Evolutionary conservation across 1,140 invertebrate species (phyloP), one percentile per base, ranked within the genome.

Genomic region (Pseudobourletiella spinata): DNA sequence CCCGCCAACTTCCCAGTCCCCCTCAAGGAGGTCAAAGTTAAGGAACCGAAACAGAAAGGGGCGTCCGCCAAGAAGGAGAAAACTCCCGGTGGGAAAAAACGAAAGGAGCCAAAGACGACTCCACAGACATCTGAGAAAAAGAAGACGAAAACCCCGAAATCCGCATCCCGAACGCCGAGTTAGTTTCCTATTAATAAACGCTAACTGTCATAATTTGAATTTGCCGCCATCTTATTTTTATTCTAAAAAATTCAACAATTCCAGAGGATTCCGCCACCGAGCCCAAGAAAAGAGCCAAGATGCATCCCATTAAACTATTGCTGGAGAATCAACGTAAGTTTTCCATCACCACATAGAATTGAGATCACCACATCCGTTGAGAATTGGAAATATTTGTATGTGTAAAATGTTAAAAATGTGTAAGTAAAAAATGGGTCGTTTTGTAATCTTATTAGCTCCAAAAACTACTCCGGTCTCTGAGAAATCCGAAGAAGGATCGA

Each of bases 21-120:
- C 14, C 1, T 8, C 30, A 61, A 52, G n/a, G 59, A 57, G 29
- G 22, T 32, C 1, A 63, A 67, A 32, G 24, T 18, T n/a, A 56
- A 55, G 16, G 26, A 58, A 20, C 4, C 30, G n/a, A 60, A 60
- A 39, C 20, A 22, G 25, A 59, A 48, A 24, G 28, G 14, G 20
- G 16, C 43, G 39, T 57, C 55, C 18, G 28, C 14, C 25, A 61
- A 54, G 35, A 35, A 51, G 30, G 59, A 61, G 48, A 56, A 57
- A 50, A 35, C 22, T 18, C 39, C 39, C 28, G 22, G 2, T 1
- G 42, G 22, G 2, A 42, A 44, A 43, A 26, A 44, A 4, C 22
- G 43, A 2, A 24, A 42, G 2, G 52, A 14, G 20, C 14, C 32
- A 2, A 39, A 56, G 6, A n/a, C n/a, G n/a, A n/a, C n/a, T n/a